phyloP scores from a whole-genome alignment of 2,888 invertebrate genomes.

The Drosophila leonis region DNA sequence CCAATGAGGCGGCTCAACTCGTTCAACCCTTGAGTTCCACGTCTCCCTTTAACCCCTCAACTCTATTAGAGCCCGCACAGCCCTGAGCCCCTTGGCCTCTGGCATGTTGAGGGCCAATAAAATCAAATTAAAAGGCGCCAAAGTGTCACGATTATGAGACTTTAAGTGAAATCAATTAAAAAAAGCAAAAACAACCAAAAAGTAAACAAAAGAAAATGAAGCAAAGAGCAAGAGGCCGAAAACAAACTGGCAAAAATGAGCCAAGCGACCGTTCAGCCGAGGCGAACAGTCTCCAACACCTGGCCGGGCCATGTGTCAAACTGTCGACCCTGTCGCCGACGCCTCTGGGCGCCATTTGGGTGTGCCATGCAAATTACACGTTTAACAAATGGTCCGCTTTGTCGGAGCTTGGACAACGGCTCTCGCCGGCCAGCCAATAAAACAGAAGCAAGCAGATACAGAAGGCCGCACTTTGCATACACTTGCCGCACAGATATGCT shows the following conservation, averaged over 20 bases:
- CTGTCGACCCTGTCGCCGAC: slow-evolving; percentile 41
- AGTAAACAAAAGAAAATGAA: background rate
- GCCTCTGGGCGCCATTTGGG: slow-evolving; percentile 57
- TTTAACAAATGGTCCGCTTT: slow-evolving; percentile 61
- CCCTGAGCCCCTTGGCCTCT: slow-evolving; percentile 6
- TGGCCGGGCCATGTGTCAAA: slow-evolving; percentile 64
- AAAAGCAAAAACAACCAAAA: slow-evolving; percentile 35
- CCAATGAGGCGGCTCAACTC: slow-evolving; percentile 73
- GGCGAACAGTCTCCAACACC: slow-evolving; percentile 14
- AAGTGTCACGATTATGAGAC: slow-evolving; percentile 80
- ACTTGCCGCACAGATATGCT: background rate
- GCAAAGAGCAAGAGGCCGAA: slow-evolving; percentile 5
- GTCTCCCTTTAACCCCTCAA: background rate
- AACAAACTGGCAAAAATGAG: slow-evolving; percentile 14
- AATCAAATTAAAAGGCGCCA: slow-evolving; percentile 82
- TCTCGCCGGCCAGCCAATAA: slow-evolving; percentile 1
- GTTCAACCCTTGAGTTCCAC: slow-evolving; percentile 30
- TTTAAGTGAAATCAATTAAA: slow-evolving; percentile 81
- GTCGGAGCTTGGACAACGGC: slow-evolving; percentile 6
- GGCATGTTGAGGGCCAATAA: slow-evolving; percentile 74
- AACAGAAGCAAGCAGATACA: slow-evolving; percentile 1
- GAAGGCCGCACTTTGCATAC: slow-evolving; percentile 13
- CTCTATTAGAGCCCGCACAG: background rate
- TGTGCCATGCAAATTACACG: slow-evolving; percentile 68
- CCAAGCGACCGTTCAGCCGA: background rate